phyloP scores from a whole-genome alignment of 2,113 vertebrate genomes.

The Nicator chloris region DNA sequence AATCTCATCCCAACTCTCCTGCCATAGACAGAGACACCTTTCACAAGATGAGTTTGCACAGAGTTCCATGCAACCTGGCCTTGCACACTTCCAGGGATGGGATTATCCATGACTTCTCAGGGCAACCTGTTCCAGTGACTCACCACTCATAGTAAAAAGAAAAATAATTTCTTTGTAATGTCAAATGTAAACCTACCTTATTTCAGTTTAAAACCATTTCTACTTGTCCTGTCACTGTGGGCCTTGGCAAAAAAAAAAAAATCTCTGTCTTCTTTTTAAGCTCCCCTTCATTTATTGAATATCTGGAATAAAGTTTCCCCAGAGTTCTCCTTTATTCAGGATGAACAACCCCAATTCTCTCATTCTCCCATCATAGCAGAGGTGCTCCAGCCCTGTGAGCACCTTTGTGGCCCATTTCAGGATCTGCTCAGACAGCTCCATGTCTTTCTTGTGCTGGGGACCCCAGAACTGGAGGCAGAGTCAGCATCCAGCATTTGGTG shows the following conservation, averaged over 20 bases:
- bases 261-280: fast-evolving
- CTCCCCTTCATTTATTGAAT: not conserved
- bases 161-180: not conserved
- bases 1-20: not conserved
- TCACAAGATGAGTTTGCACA: not conserved
- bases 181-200: not conserved
- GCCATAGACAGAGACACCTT: fast-evolving
- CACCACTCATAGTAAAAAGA: not conserved
- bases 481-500: not conserved
- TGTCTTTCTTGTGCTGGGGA: not conserved
- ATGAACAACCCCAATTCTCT: not conserved
- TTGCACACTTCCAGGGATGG: not conserved
- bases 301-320: not conserved
- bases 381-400: not conserved
- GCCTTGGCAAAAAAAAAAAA: not conserved
- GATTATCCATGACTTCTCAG: not conserved
- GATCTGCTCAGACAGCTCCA: fast-evolving
- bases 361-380: not conserved
- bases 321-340: not conserved
- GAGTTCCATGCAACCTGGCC: fast-evolving
- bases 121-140: not conserved
- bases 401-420: not conserved
- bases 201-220: not conserved
- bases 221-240: not conserved
- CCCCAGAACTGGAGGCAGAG: not conserved